These are phyloP conservation scores for Zaprionus nigranus DNA, from an alignment of 1,140 invertebrate species.

Conservation along the genomic window DNA sequence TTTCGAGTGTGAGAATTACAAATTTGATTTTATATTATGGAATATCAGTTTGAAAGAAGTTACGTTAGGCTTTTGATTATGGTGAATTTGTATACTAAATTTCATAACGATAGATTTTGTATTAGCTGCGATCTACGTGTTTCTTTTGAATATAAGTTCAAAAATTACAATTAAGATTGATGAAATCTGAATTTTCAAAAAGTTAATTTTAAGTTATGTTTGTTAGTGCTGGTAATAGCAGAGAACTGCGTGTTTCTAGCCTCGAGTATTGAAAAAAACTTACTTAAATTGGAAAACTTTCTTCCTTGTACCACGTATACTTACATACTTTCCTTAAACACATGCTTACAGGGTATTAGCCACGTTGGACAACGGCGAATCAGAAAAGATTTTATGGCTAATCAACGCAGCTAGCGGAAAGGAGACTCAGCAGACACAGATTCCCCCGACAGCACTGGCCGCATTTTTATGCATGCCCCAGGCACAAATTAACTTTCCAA, in stretches of 20 bases:
- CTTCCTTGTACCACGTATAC: not conserved
- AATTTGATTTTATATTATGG: not conserved
- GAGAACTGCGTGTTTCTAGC: not conserved
- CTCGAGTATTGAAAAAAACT: not conserved
- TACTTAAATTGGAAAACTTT: not conserved
- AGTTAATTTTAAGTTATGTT: no score
- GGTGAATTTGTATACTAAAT: no score
- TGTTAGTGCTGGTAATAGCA: not conserved
- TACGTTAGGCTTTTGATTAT: no score
- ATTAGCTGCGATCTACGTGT: no score
- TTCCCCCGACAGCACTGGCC: slow-evolving; percentile 46
- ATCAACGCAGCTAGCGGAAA: slow-evolving; percentile 53
- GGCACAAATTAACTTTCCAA: slow-evolving; percentile 76
- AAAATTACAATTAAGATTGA: no score
- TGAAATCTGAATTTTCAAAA: no score
- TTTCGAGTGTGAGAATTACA: not conserved
- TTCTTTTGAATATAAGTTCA: no score
- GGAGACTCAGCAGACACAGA: slow-evolving; percentile 37
- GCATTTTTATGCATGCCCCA: slow-evolving; percentile 68
- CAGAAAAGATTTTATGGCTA: slow-evolving; percentile 70
- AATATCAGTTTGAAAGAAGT: no score
- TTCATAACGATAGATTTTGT: no score
- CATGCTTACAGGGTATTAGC: not conserved
- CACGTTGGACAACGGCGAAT: slow-evolving; percentile 1
- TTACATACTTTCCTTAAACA: not conserved